Evolutionary conservation across 2,113 vertebrate genomes (phyloP).

Genomic region (Heterocephalus glaber): DNA sequence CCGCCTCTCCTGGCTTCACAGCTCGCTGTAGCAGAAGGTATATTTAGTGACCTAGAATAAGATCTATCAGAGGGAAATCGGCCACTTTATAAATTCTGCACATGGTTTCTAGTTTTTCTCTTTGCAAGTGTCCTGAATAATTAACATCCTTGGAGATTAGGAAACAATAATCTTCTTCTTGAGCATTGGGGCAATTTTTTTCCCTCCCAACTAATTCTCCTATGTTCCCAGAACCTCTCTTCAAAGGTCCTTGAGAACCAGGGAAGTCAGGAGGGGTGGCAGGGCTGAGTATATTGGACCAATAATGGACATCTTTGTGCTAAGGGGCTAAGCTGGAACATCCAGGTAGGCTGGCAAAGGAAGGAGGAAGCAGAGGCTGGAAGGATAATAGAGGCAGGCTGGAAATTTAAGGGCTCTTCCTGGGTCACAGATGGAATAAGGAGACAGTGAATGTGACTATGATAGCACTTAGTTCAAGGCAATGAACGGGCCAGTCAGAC

Average conservation of each 20-base stretch:
- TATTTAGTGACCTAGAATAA: slow-evolving; percentile 15
- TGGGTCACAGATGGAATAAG: not conserved
- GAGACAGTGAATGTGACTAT: not conserved
- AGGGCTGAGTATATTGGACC: not conserved
- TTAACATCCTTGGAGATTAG: slow-evolving; percentile 44
- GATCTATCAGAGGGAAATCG: not conserved
- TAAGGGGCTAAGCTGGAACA: not conserved
- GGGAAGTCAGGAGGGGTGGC: not conserved
- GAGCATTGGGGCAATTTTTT: not conserved
- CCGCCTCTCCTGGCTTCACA: not conserved
- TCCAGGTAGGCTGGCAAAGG: not conserved
- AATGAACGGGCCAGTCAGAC: not conserved
- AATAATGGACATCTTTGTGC: not conserved
- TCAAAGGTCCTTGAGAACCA: not conserved
- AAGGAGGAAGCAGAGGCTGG: not conserved
- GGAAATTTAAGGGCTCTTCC: not conserved
- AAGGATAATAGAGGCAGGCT: not conserved
- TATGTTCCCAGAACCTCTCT: not conserved
- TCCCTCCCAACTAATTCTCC: not conserved
- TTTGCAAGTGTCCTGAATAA: not conserved
- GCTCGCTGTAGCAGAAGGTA: not conserved
- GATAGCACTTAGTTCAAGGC: not conserved
- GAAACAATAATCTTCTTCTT: not conserved
- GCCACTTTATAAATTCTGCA: not conserved
- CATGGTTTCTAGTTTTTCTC: not conserved